A percentile compares a stretch with the other conserved stretches of the same genome.
These are phyloP conservation scores for Aproaerema taeniolella DNA, from an alignment of 2,888 invertebrate species.

Conservation along the genomic window DNA sequence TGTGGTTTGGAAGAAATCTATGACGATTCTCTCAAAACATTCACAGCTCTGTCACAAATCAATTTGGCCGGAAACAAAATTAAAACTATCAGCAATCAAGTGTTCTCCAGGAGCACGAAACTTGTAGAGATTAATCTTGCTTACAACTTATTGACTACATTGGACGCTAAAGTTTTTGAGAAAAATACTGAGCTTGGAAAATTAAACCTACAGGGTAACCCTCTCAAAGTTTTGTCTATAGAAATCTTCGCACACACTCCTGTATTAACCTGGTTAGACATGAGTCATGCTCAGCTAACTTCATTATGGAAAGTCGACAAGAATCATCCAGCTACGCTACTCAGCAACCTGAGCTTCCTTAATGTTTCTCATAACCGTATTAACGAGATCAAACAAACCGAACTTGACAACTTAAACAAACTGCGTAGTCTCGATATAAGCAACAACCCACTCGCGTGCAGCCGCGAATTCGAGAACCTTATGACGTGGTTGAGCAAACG, in stretches of 20 bases:
- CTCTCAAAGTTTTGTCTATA: constrained; percentile 80
- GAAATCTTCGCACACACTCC: constrained; percentile 81
- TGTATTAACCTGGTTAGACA: constrained; percentile 81
- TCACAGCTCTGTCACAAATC: constrained; percentile 82
- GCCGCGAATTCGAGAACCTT: constrained; percentile 80
- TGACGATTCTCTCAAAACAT: constrained; percentile 81
- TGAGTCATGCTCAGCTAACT: constrained; percentile 82
- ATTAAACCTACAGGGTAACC: constrained; percentile 85
- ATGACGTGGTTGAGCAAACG: constrained; percentile 80
- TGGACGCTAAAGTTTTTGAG: constrained; percentile 80
- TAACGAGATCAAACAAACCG: constrained; percentile 73
- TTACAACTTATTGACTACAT: constrained; percentile 79
- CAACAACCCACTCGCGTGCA: constrained; percentile 83
- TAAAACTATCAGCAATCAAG: constrained; percentile 71
- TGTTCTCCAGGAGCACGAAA: constrained; percentile 74
- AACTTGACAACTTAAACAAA: constrained; percentile 76
- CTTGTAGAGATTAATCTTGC: constrained; percentile 84
- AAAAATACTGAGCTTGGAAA: constrained; percentile 81
- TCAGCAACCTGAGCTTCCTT: constrained; percentile 74
- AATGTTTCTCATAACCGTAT: constrained; percentile 80
- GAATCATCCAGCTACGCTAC: constrained; percentile 57
- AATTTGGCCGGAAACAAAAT: constrained; percentile 83
- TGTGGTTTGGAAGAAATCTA: constrained; percentile 82
- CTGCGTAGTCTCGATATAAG: constrained; percentile 79
- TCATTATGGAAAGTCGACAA: constrained; percentile 80